Evolutionary conservation across 2,888 invertebrate species (phyloP).

Genomic region (Drosophila villosipedis): DNA sequence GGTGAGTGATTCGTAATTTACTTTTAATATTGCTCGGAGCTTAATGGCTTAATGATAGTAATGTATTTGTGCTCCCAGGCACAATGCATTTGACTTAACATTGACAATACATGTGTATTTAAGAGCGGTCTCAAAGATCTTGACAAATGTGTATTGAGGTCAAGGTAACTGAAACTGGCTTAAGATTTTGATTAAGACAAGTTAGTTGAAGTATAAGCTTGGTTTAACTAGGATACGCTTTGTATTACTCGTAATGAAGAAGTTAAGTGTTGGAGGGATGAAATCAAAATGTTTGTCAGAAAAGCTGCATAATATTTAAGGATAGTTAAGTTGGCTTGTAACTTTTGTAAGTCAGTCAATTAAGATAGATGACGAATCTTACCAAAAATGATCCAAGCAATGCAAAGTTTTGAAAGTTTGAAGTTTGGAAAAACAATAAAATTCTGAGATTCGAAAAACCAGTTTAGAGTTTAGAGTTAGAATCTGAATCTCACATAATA

Average conservation of each 20-base stretch:
- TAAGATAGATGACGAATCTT: background rate
- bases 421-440: background rate
- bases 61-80: constrained; percentile 7
- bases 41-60: constrained; percentile 21
- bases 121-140: constrained; percentile 3
- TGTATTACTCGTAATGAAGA: background rate
- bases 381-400: accelerated
- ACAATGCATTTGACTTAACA: constrained; percentile 40
- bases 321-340: too few species aligned
- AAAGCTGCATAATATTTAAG: background rate
- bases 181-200: too few species aligned
- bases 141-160: constrained; percentile 27
- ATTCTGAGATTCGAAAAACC: background rate
- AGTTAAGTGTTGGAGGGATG: background rate
- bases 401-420: background rate
- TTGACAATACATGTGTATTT: constrained; percentile 16
- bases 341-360: background rate
- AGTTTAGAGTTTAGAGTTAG: background rate
- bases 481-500: background rate
- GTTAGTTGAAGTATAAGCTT: background rate
- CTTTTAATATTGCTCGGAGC: constrained; percentile 35
- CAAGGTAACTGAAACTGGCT: constrained; percentile 21
- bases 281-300: background rate
- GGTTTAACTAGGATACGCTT: background rate
- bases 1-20: constrained; percentile 61